Evolutionary conservation across 1,140 invertebrate genomes (phyloP).

Genomic region (Neodiprion pinetum): DNA sequence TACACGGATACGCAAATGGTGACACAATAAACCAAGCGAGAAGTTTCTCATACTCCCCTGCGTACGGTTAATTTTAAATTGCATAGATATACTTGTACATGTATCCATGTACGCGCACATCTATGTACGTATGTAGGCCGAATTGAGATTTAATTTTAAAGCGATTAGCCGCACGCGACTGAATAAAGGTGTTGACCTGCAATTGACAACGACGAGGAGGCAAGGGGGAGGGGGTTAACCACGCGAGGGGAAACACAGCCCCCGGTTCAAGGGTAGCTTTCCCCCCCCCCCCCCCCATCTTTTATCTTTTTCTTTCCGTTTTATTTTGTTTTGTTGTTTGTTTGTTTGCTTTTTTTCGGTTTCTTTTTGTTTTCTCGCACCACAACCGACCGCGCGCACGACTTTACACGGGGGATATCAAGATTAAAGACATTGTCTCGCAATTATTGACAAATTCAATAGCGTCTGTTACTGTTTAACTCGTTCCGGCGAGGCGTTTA

Average conservation of each 20-base stretch:
- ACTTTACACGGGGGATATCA: no score
- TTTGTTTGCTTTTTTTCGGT: no score
- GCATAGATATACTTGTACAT: not conserved
- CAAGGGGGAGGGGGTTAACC: conserved; percentile 36
- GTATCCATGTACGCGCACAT: no score
- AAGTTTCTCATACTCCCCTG: no score
- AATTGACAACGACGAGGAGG: conserved; percentile 50
- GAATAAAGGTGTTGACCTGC: conserved; percentile 59
- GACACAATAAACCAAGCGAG: no score
- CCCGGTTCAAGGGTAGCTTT: conserved; percentile 21
- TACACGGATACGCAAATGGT: no score
- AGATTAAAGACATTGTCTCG: no score
- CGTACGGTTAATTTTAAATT: not conserved
- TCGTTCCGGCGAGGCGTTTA: no score
- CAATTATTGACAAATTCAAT: no score
- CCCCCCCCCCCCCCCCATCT: conserved; percentile 10
- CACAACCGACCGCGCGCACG: no score
- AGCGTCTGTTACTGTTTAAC: no score
- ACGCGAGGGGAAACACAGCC: conserved; percentile 17
- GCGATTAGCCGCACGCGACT: conserved; percentile 60
- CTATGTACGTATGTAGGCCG: not conserved
- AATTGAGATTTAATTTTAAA: conserved; percentile 51
- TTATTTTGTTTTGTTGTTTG: not conserved
- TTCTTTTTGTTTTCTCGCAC: no score
- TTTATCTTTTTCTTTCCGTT: not conserved